Evolutionary conservation across 2,113 vertebrate genomes (phyloP).

Genomic region (Amia ocellicauda): DNA sequence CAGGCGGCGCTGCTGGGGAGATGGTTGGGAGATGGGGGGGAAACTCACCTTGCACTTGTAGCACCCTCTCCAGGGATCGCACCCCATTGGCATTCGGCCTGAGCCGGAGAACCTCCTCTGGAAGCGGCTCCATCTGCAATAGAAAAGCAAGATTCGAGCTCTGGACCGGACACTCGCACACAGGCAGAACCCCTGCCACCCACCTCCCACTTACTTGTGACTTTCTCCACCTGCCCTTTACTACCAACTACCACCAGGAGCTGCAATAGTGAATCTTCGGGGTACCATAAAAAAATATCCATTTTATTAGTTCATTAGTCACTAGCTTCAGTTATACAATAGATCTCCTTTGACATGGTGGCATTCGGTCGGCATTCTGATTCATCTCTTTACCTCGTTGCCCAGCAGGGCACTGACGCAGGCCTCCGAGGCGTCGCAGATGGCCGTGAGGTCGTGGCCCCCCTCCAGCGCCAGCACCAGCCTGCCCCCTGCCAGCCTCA

Average conservation of each 20-base stretch:
- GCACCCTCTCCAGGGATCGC: constrained; percentile 79
- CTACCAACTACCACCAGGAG: neutral
- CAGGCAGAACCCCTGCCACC: neutral
- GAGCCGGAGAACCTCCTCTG: constrained; percentile 78
- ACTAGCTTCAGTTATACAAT: too few relatives aligned
- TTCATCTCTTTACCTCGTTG: constrained; percentile 77
- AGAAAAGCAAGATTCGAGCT: neutral
- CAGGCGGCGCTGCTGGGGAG: constrained; percentile 3
- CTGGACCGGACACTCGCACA: neutral
- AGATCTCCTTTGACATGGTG: too few relatives aligned
- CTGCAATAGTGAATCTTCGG: too few relatives aligned
- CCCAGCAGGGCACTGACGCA: constrained; percentile 85
- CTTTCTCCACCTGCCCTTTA: constrained; percentile 10
- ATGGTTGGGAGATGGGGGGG: neutral
- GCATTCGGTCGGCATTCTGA: too few relatives aligned
- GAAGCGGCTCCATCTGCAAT: constrained; percentile 71
- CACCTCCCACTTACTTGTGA: constrained; percentile 22
- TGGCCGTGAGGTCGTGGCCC: constrained; percentile 83
- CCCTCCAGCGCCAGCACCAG: constrained; percentile 84
- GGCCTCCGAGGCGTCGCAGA: constrained; percentile 87
- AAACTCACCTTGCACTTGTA: constrained; percentile 86
- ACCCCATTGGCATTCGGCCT: constrained; percentile 80
- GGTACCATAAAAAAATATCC: too few relatives aligned
- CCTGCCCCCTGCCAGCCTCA: constrained; percentile 81
- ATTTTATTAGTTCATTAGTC: too few relatives aligned